Evolutionary conservation across 2,113 vertebrate genomes (phyloP), one percentile per base, ranked within the genome.

Genomic region (Odobenus rosmarus): DNA sequence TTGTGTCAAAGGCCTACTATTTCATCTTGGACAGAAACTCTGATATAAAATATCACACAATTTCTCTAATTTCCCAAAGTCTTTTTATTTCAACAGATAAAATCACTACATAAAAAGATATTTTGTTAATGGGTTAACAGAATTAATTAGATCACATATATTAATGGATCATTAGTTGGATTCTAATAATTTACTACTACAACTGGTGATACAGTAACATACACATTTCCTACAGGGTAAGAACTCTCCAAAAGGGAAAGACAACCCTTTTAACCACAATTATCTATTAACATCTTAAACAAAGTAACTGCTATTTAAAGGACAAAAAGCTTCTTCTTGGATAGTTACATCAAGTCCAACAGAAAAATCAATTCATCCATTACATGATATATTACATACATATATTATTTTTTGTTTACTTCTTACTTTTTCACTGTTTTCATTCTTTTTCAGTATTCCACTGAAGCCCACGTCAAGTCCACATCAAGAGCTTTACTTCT

Each of bases 11-110:
- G 31, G 21, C 77, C 86, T 89, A 42, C 19, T 23, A 8, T 49
- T 59, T 86, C 12, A 2, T 64, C 57, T 71, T 62, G 36, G 55
- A 53, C 9, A 95, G 23, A 69, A 33, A 79, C 6, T 42, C 74
- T 51, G 24, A 83, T 31, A 91, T 61, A 86, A 88, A 96, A 67
- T 86, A 51, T 28, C 71, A 92, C 51, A 61, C n/a, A 55, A 11
- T 84, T 95, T 84, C 64, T 92, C 31, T 55, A 16, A 61, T 92
- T 83, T 94, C 13, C 16, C 55, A 36, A 87, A 76, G 77, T 93
- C 3, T 83, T 77, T 96, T 96, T 97, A 98, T 97, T 97, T 90
- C 28, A 72, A 95, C 59, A 83, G 74, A 72, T 57, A 71, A 97
- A 93, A 93, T 62, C 51, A 96, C 23, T 76, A 88, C 85, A 93